phyloP scores from a whole-genome alignment of 2,113 vertebrate genomes.

The Lepus americanus region DNA sequence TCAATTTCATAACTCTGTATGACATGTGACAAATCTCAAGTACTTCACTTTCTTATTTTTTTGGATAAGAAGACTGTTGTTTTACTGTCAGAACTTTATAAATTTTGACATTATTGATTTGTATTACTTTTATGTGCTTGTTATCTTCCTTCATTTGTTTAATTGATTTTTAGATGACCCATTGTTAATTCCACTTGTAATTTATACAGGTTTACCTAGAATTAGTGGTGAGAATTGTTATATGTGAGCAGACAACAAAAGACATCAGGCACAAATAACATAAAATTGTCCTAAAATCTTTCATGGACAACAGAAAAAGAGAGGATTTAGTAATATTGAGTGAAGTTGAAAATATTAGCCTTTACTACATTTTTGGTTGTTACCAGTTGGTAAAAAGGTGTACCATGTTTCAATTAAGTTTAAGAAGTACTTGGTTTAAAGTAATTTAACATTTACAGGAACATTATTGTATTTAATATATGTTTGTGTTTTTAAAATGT shows the following conservation, averaged over 20 bases:
- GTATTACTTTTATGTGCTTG: neutral
- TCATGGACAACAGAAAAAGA: neutral
- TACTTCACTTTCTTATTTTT: neutral
- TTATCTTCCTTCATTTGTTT: conserved; percentile 6
- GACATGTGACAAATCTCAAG: neutral
- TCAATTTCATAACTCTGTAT: neutral
- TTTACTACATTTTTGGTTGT: neutral
- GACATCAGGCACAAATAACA: neutral
- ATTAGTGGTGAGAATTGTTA: neutral
- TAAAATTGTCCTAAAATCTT: conserved; percentile 19
- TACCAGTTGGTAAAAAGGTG: neutral
- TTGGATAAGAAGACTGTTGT: neutral
- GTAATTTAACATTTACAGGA: neutral
- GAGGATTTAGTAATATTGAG: neutral
- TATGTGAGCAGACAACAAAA: neutral
- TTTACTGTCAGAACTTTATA: neutral
- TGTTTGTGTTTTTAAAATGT: neutral
- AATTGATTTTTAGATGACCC: neutral
- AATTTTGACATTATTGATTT: neutral
- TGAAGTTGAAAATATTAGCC: conserved; percentile 18
- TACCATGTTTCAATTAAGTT: neutral
- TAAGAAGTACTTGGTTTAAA: conserved; percentile 23
- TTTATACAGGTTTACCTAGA: neutral
- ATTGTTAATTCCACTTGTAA: neutral
- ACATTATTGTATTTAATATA: neutral